Percentiles rank a stretch among this genome's conserved stretches.
Conservation (phyloP, 2,113 vertebrate species). For the Rhodinocichla rosea region DNA sequence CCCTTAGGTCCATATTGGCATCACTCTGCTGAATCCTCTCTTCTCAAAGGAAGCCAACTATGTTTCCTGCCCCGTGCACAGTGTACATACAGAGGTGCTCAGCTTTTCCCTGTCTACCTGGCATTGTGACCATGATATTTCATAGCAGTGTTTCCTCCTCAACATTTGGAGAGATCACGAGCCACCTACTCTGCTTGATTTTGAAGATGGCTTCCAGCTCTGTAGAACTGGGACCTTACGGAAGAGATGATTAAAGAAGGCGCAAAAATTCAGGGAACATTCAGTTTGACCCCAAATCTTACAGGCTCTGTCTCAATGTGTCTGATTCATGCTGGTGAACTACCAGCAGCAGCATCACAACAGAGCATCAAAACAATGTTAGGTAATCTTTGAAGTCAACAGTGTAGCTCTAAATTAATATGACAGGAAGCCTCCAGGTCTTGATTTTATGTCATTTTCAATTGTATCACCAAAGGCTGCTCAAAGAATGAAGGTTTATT, state of each 20-base stretch:
- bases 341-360: background rate
- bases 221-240: background rate
- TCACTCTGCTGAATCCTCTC: background rate
- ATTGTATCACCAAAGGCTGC: background rate
- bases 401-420: background rate
- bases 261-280: background rate
- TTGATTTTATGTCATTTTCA: background rate
- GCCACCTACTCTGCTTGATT: background rate
- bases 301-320: background rate
- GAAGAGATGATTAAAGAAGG: background rate
- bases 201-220: background rate
- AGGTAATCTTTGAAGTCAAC: background rate
- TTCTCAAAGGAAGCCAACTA: background rate
- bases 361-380: background rate
- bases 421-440: background rate
- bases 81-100: background rate
- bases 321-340: background rate
- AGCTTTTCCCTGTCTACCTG: background rate
- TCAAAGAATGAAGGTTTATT: background rate
- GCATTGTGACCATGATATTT: background rate
- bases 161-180: background rate
- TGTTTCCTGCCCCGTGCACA: background rate
- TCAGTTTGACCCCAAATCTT: background rate
- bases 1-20: background rate
- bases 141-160: background rate